Conservation (phyloP, 92 coral and sea anemone species). For the Porites lobata region DNA sequence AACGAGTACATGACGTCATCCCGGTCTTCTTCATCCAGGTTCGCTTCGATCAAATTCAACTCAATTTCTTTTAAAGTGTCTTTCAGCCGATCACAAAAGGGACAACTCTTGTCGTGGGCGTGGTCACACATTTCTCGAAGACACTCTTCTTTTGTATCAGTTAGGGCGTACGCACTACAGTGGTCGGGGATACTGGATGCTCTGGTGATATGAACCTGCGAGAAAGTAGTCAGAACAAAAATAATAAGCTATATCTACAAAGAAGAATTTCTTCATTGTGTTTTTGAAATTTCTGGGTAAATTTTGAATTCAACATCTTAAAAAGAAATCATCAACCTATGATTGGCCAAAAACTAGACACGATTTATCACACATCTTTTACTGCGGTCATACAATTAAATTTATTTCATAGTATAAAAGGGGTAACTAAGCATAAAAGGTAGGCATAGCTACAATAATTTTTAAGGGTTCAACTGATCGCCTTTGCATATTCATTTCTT, state of each 20-base stretch:
- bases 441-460: too few species aligned
- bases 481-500: too few species aligned
- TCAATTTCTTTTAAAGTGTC: conserved; percentile 10
- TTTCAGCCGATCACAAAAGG: conserved; percentile 24
- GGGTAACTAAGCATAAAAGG: too few species aligned
- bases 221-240: background rate
- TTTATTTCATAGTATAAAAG: too few species aligned
- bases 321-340: too few species aligned
- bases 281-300: too few species aligned
- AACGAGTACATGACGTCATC: conserved; percentile 8
- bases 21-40: conserved; percentile 26
- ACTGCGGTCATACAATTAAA: too few species aligned
- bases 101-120: conserved; percentile 22
- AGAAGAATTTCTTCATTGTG: background rate
- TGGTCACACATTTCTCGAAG: conserved; percentile 11
- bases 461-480: too few species aligned
- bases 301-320: too few species aligned
- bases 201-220: conserved; percentile 21
- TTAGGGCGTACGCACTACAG: conserved; percentile 21
- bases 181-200: conserved; percentile 23
- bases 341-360: too few species aligned
- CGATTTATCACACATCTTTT: too few species aligned
- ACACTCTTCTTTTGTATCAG: conserved; percentile 2
- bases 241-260: background rate
- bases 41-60: conserved; percentile 13